These are phyloP conservation scores for Epistrophe grossulariae DNA, from an alignment of 2,888 invertebrate species.

Conservation along the genomic window DNA sequence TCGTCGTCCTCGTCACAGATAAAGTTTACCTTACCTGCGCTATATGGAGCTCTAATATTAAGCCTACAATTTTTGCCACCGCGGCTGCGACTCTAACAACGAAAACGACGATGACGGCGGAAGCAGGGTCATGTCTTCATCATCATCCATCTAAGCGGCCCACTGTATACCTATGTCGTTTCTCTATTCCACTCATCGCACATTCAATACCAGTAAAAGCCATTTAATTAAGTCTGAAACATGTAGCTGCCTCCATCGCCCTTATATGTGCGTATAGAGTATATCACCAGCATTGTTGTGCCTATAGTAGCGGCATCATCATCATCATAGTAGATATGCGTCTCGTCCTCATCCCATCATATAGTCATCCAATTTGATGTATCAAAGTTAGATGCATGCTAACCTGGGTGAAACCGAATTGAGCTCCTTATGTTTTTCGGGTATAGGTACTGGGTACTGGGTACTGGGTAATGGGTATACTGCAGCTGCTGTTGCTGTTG, in stretches of 20 bases:
- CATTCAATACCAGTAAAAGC: constrained; percentile 78
- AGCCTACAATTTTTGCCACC: constrained; percentile 43
- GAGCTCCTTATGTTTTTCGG: constrained; percentile 73
- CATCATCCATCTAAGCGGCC: constrained; percentile 26
- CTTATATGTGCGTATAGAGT: constrained; percentile 60
- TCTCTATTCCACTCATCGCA: constrained; percentile 74
- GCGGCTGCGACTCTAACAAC: constrained; percentile 4
- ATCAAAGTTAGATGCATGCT: constrained; percentile 72
- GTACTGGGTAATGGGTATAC: background rate
- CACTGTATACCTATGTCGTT: background rate
- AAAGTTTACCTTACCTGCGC: constrained; percentile 37
- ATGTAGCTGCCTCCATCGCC: constrained; percentile 74
- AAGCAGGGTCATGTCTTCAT: constrained; percentile 44
- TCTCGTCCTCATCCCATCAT: background rate
- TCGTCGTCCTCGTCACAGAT: constrained; percentile 8
- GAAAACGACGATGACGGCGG: constrained; percentile 10
- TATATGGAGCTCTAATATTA: background rate
- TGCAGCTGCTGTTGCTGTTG: constrained; percentile 24
- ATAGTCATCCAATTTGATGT: constrained; percentile 73
- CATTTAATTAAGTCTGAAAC: constrained; percentile 79
- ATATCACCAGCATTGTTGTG: constrained; percentile 17
- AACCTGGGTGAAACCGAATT: constrained; percentile 68
- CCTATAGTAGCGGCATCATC: constrained; percentile 27
- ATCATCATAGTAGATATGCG: background rate
- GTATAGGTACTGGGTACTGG: background rate